A percentile compares a stretch with the other conserved stretches of the same genome.
Conservation (phyloP, 2,797 vertebrate genomes). For the Trematomus bernacchii region DNA sequence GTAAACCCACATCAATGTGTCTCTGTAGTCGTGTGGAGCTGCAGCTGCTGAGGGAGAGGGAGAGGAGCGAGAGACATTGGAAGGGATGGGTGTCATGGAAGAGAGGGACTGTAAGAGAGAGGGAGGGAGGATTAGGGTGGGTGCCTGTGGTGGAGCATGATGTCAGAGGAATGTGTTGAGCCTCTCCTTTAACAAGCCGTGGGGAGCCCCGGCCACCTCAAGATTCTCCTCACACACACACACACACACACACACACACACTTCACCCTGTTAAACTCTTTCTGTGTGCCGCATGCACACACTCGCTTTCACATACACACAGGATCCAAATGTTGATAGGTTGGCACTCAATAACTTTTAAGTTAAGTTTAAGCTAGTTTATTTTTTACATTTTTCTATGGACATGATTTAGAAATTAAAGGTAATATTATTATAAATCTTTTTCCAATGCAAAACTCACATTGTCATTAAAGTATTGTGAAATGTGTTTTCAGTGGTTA, state of each 20-base stretch:
- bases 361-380: background rate
- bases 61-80: constrained; percentile 1
- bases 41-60: constrained; percentile 30
- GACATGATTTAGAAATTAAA: background rate
- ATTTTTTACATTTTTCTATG: background rate
- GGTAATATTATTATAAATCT: background rate
- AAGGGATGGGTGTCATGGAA: constrained; percentile 17
- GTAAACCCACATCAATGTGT: background rate
- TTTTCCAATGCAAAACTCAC: background rate
- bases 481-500: constrained; percentile 35
- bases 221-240: background rate
- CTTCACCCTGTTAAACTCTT: background rate
- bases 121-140: constrained; percentile 59
- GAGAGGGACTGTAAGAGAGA: constrained; percentile 28
- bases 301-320: background rate
- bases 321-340: background rate
- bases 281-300: background rate
- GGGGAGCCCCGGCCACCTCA: constrained; percentile 27
- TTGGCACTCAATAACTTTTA: background rate
- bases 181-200: constrained; percentile 59
- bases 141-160: constrained; percentile 65
- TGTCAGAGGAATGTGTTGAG: constrained; percentile 76
- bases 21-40: background rate
- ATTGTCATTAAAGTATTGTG: background rate
- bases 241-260: background rate